These are phyloP conservation scores for Yponomeuta sedellus DNA, from an alignment of 2,888 invertebrate species.

Conservation along the genomic window DNA sequence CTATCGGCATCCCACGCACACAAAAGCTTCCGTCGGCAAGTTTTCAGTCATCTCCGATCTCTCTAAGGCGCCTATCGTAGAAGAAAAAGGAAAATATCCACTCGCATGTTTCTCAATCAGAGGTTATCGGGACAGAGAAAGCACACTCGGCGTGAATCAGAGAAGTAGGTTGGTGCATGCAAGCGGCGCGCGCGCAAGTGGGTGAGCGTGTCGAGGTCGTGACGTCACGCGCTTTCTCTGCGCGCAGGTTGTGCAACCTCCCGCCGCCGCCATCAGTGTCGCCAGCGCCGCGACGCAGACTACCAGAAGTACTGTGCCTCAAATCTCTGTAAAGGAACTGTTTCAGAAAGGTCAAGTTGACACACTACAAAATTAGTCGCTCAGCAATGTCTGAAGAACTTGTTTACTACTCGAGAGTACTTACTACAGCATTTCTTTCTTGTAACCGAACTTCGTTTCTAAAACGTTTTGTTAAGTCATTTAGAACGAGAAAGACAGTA, in stretches of 20 bases:
- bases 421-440: too few relatives aligned
- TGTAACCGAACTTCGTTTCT: too few relatives aligned
- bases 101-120: constrained; percentile 9
- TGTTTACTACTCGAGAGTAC: too few relatives aligned
- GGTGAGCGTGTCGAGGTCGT: constrained; percentile 76
- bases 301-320: background rate
- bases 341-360: too few relatives aligned
- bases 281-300: background rate
- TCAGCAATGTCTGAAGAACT: too few relatives aligned
- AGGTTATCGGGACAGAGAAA: constrained; percentile 33
- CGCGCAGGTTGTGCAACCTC: constrained; percentile 30
- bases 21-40: too few relatives aligned
- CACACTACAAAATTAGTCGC: too few relatives aligned
- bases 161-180: constrained; percentile 61
- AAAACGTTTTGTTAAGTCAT: too few relatives aligned
- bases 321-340: too few relatives aligned
- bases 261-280: background rate
- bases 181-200: constrained; percentile 50
- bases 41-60: too few relatives aligned
- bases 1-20: too few relatives aligned
- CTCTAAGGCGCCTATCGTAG: background rate
- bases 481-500: too few relatives aligned
- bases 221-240: constrained; percentile 74
- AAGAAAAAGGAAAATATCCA: background rate
- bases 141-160: constrained; percentile 56